phyloP scores from a whole-genome alignment of 2,797 vertebrate species.

The Threskiornis aethiopicus region DNA sequence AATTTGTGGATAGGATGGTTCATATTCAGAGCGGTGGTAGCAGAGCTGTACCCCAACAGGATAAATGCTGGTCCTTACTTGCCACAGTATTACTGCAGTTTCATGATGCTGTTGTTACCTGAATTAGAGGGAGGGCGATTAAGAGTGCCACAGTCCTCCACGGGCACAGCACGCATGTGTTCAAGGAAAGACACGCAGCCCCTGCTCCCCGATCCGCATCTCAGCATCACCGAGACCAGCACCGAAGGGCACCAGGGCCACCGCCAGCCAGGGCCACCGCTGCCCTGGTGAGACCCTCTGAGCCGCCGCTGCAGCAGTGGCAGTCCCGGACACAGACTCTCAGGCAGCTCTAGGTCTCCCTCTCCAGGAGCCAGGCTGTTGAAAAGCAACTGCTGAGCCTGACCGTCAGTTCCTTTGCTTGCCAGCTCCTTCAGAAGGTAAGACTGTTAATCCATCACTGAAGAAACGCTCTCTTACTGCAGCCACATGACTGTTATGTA shows the following conservation, averaged over 20 bases:
- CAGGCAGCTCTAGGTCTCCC: background rate
- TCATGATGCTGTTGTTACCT: background rate
- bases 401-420: background rate
- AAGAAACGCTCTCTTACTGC: background rate
- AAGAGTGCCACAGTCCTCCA: background rate
- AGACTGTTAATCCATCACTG: background rate
- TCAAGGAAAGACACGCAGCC: background rate
- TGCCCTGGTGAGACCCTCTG: background rate
- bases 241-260: background rate
- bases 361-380: background rate
- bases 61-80: background rate
- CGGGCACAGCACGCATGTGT: background rate
- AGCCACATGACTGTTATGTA: fast-evolving
- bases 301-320: background rate
- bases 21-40: background rate
- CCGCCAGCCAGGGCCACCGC: background rate
- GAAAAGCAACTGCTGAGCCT: background rate
- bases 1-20: background rate
- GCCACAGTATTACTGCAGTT: background rate
- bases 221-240: background rate
- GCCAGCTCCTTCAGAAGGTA: background rate
- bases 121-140: background rate
- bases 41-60: background rate
- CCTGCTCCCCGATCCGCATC: background rate
- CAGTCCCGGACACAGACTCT: no score